Base-by-base conservation (phyloP, 2,797 vertebrate species). In the Naso thynnoides region DNA sequence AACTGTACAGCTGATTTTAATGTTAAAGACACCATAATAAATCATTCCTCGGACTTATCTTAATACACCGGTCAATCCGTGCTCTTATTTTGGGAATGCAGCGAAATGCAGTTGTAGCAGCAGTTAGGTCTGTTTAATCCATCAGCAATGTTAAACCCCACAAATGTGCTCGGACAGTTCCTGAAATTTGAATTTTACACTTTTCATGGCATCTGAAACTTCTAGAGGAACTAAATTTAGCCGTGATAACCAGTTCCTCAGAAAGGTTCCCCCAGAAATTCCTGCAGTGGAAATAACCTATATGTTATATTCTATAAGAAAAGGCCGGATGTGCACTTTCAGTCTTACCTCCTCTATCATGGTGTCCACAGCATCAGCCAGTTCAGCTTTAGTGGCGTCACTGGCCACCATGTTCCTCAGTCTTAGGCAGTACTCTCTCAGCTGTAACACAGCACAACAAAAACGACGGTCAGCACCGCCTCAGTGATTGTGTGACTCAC, bases 261-360 rank as follows among this genome's bases (percentile, higher is more conserved):
- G n/a, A 48, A 50, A 15, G 3, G 24, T 26, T 31, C 15, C 9
- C 4, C 42, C 13, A 18, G 8, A 45, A 18, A 8, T 21, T 60
- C 13, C 16, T 14, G 6, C 10, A 0, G 8, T 55, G 23, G 0
- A 52, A 48, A 52, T 3, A 5, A 39, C 6, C 7, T 5, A 23
- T 1, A 3, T n/a, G 0, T 33, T 16, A 23, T 38, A 33, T 18
- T 42, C 13, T 11, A 31, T 13, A 47, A 13, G 4, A 44, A 39
- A 38, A 11, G 58, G 5, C 6, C 54, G 29, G 27, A 26, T 33
- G 42, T 49, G 69, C 21, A 31, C 19, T 14, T 49, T 58, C 1
- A 41, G 36, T 52, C 92, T 95, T 90, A 99, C 98, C 98, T 99
- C 98, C 79, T 99, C 98, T 60, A 98, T 97, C 98, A 99, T 99